phyloP scores from a whole-genome alignment of 1,140 invertebrate genomes.

The Apis mellifera region Amel_HAv3.1 CM009944.2:1324501-1325000 shows the following conservation, averaged over 20 bases:
- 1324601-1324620: too few relatives aligned
- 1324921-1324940: slow-evolving; percentile 44
- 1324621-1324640: too few relatives aligned
- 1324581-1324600: too few relatives aligned
- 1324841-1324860: too few relatives aligned
- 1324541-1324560: too few relatives aligned
- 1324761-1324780: not conserved
- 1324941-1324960: slow-evolving; percentile 36
- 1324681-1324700: not conserved
- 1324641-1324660: too few relatives aligned
- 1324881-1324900: slow-evolving; percentile 9
- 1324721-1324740: too few relatives aligned
- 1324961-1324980: slow-evolving; percentile 50
- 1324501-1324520: too few relatives aligned
- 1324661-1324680: too few relatives aligned
- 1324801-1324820: not conserved
- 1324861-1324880: not conserved
- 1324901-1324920: slow-evolving; percentile 18
- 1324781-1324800: not conserved
- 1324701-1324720: not conserved
- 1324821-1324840: not conserved
- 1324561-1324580: too few relatives aligned
- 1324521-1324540: too few relatives aligned
- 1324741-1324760: not conserved
- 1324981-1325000: slow-evolving; percentile 23